Evolutionary conservation across 2,888 invertebrate genomes (phyloP).

Genomic region (Hyppa rectilinea): DNA sequence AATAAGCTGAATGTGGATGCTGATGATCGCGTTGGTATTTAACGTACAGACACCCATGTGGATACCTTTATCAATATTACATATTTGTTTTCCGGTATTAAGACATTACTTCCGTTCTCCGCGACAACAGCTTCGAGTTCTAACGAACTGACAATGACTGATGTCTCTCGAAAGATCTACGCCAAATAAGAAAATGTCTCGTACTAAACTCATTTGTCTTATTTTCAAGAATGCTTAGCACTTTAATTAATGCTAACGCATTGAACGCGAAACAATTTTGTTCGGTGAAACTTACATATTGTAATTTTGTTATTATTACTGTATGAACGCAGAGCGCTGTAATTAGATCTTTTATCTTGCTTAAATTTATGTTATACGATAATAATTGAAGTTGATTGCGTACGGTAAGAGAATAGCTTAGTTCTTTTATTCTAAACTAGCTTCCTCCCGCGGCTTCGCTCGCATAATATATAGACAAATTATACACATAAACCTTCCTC

Average conservation of each 20-base stretch:
- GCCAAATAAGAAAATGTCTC: constrained; percentile 63
- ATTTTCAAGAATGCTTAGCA: constrained; percentile 38
- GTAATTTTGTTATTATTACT: constrained; percentile 26
- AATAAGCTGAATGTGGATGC: not conserved
- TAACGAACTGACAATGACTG: constrained; percentile 70
- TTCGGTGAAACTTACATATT: constrained; percentile 22
- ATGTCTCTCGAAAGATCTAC: constrained; percentile 59
- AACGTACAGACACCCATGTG: not conserved
- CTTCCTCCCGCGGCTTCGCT: too few relatives aligned
- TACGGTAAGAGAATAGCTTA: not conserved
- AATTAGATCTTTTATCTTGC: constrained; percentile 44
- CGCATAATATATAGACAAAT: too few relatives aligned
- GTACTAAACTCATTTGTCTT: constrained; percentile 65
- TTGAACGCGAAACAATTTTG: constrained; percentile 29
- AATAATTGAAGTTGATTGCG: constrained; percentile 10
- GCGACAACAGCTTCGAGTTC: constrained; percentile 35
- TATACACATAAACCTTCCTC: too few relatives aligned
- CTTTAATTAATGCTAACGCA: constrained; percentile 41
- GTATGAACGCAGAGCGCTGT: constrained; percentile 9
- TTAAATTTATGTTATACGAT: constrained; percentile 25
- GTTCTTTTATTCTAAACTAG: not conserved
- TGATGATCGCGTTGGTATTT: not conserved
- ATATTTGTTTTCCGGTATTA: not conserved
- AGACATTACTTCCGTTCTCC: constrained; percentile 6
- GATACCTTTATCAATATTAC: not conserved